Base-by-base conservation (phyloP, 1,140 invertebrate genomes). In the Hesperophylax magnus region DNA sequence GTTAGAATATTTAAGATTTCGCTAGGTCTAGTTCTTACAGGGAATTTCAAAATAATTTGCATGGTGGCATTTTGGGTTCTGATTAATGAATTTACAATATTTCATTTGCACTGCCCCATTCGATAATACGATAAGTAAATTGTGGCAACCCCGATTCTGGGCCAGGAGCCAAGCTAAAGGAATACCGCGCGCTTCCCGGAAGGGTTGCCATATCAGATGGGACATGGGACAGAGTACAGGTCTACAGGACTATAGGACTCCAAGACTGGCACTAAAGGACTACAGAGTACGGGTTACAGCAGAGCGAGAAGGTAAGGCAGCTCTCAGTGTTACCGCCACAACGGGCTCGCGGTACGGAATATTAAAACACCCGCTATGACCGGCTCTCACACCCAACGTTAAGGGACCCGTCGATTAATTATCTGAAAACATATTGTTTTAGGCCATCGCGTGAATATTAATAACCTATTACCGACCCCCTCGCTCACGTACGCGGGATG, bases 351-450 rank as follows among this genome's bases (percentile, higher is more conserved):
- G 63, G 24, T n/a, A 27, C 63, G 9, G 63, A 67, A 67, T 67
- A 67, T 67, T 67, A 67, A 67, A 67, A 67, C n/a, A 17, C 31
- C 63, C 63, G 27, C 15, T 3, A 47, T 14, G 39, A 8, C 39
- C 63, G 63, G 11, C 9, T 31, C 63, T 67, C 31, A 47, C 14
- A 34, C 34, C 20, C 15, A 34, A 67, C 31, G 63, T 67, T 67
- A 67, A 67, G 63, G 63, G 63, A 72, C 69, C 69, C 34, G 69
- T 72, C 63, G 69, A 72, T 72, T 47, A 72, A 72, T 72, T 72
- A 72, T 72, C 69, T 24, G 69, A 72, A 67, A 67, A 72, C 69
- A 72, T 47, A 52, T 53, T 72, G 69, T 72, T 72, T 72, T 53
- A 72, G 52, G 18, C 69, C 69, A 72, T 72, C 69, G 18, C 69